A percentile compares a stretch with the other conserved stretches of the same genome.
Evolutionary conservation across 1,140 invertebrate genomes (phyloP).

Genomic region (Schlechtendalia chinensis): DNA sequence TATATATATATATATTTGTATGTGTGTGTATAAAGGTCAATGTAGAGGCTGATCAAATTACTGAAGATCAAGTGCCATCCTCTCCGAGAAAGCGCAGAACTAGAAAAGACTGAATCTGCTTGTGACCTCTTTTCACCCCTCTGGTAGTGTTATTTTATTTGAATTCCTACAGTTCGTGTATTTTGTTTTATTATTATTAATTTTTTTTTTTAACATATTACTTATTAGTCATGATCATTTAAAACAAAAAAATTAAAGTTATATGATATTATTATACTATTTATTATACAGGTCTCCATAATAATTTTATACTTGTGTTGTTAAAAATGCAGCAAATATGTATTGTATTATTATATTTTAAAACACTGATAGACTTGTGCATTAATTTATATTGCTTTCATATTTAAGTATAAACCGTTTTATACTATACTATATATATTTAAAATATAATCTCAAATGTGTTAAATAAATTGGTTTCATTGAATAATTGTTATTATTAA

Average conservation of each 20-base stretch:
- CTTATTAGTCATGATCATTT: slow-evolving; percentile 18
- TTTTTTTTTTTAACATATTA: slow-evolving; percentile 14
- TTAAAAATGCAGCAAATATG: neutral
- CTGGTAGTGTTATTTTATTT: slow-evolving; percentile 33
- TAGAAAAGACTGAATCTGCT: slow-evolving; percentile 53
- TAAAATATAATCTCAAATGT: slow-evolving; percentile 23
- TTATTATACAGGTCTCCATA: slow-evolving; percentile 29
- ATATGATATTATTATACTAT: neutral
- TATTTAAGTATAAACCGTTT: slow-evolving; percentile 37
- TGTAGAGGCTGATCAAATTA: slow-evolving; percentile 42
- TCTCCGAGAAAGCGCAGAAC: slow-evolving; percentile 52
- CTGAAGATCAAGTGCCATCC: slow-evolving; percentile 50
- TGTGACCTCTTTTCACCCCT: neutral
- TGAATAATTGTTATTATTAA: slow-evolving; percentile 13
- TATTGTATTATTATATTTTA: slow-evolving; percentile 31
- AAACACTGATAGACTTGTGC: slow-evolving; percentile 43
- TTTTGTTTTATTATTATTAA: slow-evolving; percentile 17
- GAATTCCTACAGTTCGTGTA: slow-evolving; percentile 42
- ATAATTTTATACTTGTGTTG: slow-evolving; percentile 32
- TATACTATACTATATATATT: slow-evolving; percentile 40
- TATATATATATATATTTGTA: neutral
- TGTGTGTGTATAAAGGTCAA: slow-evolving; percentile 37
- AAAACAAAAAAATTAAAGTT: too few species aligned
- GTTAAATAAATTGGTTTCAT: slow-evolving; percentile 33
- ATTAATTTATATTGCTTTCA: slow-evolving; percentile 37